Base-by-base conservation (phyloP, 2,113 vertebrate species). In the Acanthochromis polyacanthus region DNA sequence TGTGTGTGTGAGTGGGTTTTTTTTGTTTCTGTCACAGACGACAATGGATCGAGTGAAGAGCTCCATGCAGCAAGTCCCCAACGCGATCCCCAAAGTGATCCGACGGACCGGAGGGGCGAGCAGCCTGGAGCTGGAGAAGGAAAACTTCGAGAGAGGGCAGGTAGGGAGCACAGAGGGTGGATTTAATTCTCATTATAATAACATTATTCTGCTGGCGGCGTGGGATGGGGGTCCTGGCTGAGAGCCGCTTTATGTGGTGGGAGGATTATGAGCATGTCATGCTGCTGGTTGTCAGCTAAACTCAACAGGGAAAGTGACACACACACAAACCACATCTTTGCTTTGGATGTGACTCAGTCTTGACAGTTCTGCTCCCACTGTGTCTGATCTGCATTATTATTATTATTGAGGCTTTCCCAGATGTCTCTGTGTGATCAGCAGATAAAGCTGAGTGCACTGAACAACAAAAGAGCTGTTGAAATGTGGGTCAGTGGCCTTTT, bases 61-160 rank as follows among this genome's bases (percentile, higher is more conserved):
- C 93, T 97, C 96, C 81, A 96, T 97, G 93, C 96, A 96, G 95
- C 96, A 96, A 92, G 96, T 96, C 71, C 92, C 96, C 81, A 97
- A 96, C 91, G 95, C 96, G 20, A 95, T 97, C 51, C 96, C 96
- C 78, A 97, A 97, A 94, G 96, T 96, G 83, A 94, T 95, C 88
- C 93, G 95, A 74, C 93, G 96, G 76, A 93, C 94, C 16, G 96
- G 94, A 22, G 94, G 90, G 70, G 94, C 95, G 19, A 95, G 95
- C 84, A 92, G 95, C 59, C 92, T 96, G 85, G 95, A 95, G 79
- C 91, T 93, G 50, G 96, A 97, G 89, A 95, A 95, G 63, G 96
- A 97, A 81, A 95, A 92, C 95, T 97, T 97, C 85, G 96, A 97
- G 91, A 91, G 96, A 43, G 93, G 91, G 38, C 96, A 97, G 96